Percentiles rank a stretch among this genome's conserved stretches.
phyloP scores from a whole-genome alignment of 2,888 invertebrate genomes.

The Eudemis profundana region DNA sequence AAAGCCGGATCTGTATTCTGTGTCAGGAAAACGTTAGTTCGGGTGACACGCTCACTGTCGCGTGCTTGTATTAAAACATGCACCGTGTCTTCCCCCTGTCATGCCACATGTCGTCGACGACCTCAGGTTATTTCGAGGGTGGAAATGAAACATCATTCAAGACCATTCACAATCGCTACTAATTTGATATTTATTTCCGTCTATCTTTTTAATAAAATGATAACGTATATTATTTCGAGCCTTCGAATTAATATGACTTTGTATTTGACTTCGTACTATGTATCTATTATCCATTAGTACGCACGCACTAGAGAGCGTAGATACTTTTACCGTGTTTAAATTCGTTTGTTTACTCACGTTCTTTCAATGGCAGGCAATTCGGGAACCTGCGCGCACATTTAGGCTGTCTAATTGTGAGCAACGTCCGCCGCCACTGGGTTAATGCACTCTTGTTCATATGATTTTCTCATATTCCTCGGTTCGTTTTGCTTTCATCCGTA shows the following conservation, averaged over 20 bases:
- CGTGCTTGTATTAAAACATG: slow-evolving; percentile 53
- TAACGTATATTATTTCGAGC: neutral
- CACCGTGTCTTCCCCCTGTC: slow-evolving; percentile 52
- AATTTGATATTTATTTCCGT: slow-evolving; percentile 28
- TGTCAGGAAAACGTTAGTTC: slow-evolving; percentile 21
- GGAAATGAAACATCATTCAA: slow-evolving; percentile 49
- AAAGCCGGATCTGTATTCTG: slow-evolving; percentile 1
- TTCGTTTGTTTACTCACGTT: slow-evolving; percentile 68
- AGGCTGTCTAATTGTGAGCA: slow-evolving; percentile 68
- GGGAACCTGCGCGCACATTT: slow-evolving; percentile 66
- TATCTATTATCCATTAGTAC: slow-evolving; percentile 18
- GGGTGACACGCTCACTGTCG: slow-evolving; percentile 49
- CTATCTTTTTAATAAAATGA: slow-evolving; percentile 8
- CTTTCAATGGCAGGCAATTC: slow-evolving; percentile 60
- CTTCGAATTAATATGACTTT: slow-evolving; percentile 17
- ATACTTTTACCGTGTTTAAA: slow-evolving; percentile 56
- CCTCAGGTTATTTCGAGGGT: slow-evolving; percentile 54
- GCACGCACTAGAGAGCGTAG: slow-evolving; percentile 18
- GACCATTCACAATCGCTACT: slow-evolving; percentile 45
- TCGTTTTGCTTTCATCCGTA: slow-evolving; percentile 61
- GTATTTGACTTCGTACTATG: slow-evolving; percentile 10
- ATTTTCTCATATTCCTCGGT: slow-evolving; percentile 61
- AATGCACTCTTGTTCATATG: slow-evolving; percentile 70
- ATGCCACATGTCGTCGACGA: slow-evolving; percentile 57
- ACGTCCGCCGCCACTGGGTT: slow-evolving; percentile 65